Evolutionary conservation across 2,797 vertebrate species (phyloP).

Genomic region (Staurois parvus): DNA sequence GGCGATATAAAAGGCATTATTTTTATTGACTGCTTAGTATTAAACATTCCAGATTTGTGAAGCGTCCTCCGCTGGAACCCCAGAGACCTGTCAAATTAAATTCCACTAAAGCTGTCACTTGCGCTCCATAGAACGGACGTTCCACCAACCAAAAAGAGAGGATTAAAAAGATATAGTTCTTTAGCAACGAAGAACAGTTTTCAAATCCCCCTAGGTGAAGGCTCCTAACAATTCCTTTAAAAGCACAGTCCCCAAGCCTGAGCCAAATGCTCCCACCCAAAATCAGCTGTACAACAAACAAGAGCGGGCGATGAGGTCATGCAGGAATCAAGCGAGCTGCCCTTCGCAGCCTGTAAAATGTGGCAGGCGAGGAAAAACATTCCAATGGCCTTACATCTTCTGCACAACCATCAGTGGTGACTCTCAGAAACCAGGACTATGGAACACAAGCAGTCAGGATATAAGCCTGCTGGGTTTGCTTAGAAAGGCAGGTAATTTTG

Average conservation of each 20-base stretch:
- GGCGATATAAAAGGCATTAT: neutral
- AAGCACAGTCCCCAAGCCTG: constrained; percentile 4
- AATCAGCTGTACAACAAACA: constrained; percentile 45
- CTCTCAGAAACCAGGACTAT: neutral
- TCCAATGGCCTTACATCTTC: constrained; percentile 26
- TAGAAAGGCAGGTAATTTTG: neutral
- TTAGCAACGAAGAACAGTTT: neutral
- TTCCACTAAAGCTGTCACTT: neutral
- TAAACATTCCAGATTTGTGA: neutral
- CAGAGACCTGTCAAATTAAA: constrained; percentile 1
- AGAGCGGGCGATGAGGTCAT: constrained; percentile 43
- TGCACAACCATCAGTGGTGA: neutral
- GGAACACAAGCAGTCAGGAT: neutral
- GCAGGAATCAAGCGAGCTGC: neutral
- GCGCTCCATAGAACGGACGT: neutral
- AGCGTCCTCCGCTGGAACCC: neutral
- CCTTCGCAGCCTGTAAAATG: constrained; percentile 12
- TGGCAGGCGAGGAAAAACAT: constrained; percentile 44
- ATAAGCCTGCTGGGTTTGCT: neutral
- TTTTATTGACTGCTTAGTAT: neutral
- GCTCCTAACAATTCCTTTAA: constrained; percentile 27
- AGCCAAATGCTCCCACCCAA: constrained; percentile 47
- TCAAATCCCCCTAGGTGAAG: constrained; percentile 1
- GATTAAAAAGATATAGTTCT: constrained; percentile 18
- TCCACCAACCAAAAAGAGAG: neutral